These are phyloP conservation scores for Seira musarum DNA, from an alignment of 2,888 invertebrate species.

Conservation along the genomic window DNA sequence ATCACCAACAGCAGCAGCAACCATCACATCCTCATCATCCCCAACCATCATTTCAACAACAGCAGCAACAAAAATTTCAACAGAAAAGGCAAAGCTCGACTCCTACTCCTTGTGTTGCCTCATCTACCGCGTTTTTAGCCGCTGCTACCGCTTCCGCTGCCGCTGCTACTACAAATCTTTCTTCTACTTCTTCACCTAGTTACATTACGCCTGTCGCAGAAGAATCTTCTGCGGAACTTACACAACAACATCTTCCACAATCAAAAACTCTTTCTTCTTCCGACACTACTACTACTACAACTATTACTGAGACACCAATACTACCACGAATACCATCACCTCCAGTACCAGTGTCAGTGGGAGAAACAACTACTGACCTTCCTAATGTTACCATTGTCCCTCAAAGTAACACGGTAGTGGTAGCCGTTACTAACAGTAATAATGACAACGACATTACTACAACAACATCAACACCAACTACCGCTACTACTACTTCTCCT, in stretches of 20 bases:
- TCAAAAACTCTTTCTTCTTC: slow-evolving; percentile 45
- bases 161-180: slow-evolving; percentile 20
- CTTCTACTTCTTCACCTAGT: slow-evolving; percentile 20
- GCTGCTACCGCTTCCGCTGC: slow-evolving; percentile 40
- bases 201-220: slow-evolving; percentile 20
- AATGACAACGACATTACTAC: slow-evolving; percentile 41
- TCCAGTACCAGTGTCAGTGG: slow-evolving; percentile 20
- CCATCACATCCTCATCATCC: not conserved
- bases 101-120: slow-evolving; percentile 55
- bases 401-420: slow-evolving; percentile 40
- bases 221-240: slow-evolving; percentile 29
- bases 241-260: slow-evolving; percentile 38
- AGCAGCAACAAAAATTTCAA: slow-evolving; percentile 30
- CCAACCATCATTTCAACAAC: not conserved
- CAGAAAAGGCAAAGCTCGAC: slow-evolving; percentile 54
- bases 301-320: not conserved
- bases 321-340: slow-evolving; percentile 7
- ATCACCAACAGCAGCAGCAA: slow-evolving; percentile 4
- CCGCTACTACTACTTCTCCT: slow-evolving; percentile 15
- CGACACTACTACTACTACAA: slow-evolving; percentile 23
- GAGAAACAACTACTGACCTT: slow-evolving; percentile 41
- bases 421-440: slow-evolving; percentile 25
- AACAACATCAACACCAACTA: slow-evolving; percentile 36
- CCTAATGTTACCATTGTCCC: slow-evolving; percentile 37
- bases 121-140: slow-evolving; percentile 42